Base-by-base conservation (phyloP, 1,140 invertebrate species). In the Monochamus saltuarius region DNA sequence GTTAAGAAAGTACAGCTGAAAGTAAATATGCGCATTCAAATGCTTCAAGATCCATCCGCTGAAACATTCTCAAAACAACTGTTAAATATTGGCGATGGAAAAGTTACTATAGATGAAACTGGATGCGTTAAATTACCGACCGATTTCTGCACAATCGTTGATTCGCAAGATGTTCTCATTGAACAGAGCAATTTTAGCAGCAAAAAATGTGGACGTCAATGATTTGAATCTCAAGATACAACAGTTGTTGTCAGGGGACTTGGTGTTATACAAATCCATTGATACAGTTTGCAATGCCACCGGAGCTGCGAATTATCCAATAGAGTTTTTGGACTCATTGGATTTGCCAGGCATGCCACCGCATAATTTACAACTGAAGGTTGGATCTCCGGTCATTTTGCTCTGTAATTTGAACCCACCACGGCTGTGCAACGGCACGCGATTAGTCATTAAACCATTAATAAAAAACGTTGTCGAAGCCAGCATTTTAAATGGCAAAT, bases 401-500 rank as follows among this genome's bases (percentile, higher is more conserved):
- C 66, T 80, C 7, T 62, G 77, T 64, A 80, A 82, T 64, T 53
- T 77, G 56, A 71, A 75, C 66, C 68, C 73, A 56, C 49, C 38
- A 4, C 73, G 73, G 67, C 62, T 80, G 19, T 81, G 75, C 61
- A 81, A 80, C 70, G 64, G 71, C 56, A 70, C 70, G 42, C 55
- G 69, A 53, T 66, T 75, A 49, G 45, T 49, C 46, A 59, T 73
- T 61, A 74, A 62, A 68, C 54, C 56, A 57, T 19, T 70, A 17
- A 54, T 69, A 56, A 62, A 47, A 52, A 68, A 65, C 51, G 53
- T 70, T 46, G 66, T 75, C 61, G 64, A 73, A 60, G 46, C 51
- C 22, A 62, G 7, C 4, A 65, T 67, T 39, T 40, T 65, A 9
- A 61, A 61, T 39, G 71, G 70, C 63, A 64, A 59, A 54, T 62